Evolutionary conservation across 1,140 invertebrate genomes (phyloP).

Genomic region (Cryptotermes secundus): DNA sequence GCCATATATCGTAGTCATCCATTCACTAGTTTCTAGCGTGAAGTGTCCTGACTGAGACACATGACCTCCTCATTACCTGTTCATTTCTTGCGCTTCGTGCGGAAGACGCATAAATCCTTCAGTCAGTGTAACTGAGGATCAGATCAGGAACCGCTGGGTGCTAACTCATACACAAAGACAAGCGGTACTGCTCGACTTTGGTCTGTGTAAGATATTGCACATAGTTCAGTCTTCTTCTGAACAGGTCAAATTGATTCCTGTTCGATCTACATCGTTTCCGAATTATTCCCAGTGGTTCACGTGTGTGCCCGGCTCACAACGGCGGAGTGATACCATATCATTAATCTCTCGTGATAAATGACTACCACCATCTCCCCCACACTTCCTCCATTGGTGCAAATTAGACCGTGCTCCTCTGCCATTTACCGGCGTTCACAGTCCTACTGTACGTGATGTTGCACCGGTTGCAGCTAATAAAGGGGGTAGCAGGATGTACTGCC

Average conservation of each 20-base stretch:
- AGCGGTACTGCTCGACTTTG: too few species aligned
- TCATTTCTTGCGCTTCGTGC: too few species aligned
- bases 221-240: too few species aligned
- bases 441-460: slow-evolving; percentile 25
- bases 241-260: slow-evolving; percentile 8
- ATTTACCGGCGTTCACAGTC: neutral
- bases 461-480: slow-evolving; percentile 31
- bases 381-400: slow-evolving; percentile 9
- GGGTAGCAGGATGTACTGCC: neutral
- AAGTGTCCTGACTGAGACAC: too few species aligned
- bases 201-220: too few species aligned
- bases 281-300: neutral
- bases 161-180: too few species aligned
- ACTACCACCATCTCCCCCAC: slow-evolving; percentile 2
- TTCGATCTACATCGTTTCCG: neutral
- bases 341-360: slow-evolving; percentile 31
- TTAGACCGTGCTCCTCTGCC: slow-evolving; percentile 19
- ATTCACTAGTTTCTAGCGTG: too few species aligned
- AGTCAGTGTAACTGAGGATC: too few species aligned
- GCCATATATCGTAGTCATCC: too few species aligned
- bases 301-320: neutral
- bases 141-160: too few species aligned
- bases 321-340: slow-evolving; percentile 12
- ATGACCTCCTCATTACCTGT: too few species aligned
- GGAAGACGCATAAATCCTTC: too few species aligned